Conservation (phyloP, 2,113 vertebrate genomes). For the Rostratula benghalensis region DNA sequence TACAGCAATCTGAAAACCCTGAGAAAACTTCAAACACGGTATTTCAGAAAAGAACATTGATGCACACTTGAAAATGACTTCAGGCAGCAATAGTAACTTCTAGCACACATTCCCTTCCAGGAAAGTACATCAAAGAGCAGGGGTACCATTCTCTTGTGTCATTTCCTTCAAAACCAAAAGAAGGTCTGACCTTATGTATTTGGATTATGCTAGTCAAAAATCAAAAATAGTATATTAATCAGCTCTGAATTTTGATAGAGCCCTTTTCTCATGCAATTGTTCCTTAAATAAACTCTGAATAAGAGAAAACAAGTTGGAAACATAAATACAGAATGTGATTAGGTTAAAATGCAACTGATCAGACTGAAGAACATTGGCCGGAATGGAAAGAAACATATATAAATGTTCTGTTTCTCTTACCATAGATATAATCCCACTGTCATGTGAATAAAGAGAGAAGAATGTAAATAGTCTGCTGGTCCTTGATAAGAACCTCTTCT, state of each 20-base stretch:
- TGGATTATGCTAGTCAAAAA: not conserved
- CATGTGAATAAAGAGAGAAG: not conserved
- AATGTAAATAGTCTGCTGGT: not conserved
- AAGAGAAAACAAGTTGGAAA: not conserved
- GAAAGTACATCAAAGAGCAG: not conserved
- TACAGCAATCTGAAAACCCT: not conserved
- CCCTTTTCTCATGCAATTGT: not conserved
- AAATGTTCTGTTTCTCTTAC: not conserved
- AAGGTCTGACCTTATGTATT: not conserved
- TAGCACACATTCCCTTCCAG: not conserved
- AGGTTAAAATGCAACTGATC: not conserved
- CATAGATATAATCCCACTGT: not conserved
- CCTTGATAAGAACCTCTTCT: not conserved
- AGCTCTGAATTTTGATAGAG: not conserved
- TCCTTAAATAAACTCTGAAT: not conserved
- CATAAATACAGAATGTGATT: not conserved
- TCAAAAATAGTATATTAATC: not conserved
- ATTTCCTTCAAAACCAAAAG: slow-evolving; percentile 30
- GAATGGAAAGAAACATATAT: not conserved
- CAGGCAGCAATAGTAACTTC: not conserved
- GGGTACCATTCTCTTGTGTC: not conserved
- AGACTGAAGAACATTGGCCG: not conserved
- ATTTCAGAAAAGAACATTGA: not conserved
- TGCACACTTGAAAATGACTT: not conserved
- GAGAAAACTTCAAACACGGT: not conserved